Percentiles rank a stretch among this genome's conserved stretches.
Conservation (phyloP, 2,888 invertebrate genomes). For the Mesorhabditis sp. region DNA sequence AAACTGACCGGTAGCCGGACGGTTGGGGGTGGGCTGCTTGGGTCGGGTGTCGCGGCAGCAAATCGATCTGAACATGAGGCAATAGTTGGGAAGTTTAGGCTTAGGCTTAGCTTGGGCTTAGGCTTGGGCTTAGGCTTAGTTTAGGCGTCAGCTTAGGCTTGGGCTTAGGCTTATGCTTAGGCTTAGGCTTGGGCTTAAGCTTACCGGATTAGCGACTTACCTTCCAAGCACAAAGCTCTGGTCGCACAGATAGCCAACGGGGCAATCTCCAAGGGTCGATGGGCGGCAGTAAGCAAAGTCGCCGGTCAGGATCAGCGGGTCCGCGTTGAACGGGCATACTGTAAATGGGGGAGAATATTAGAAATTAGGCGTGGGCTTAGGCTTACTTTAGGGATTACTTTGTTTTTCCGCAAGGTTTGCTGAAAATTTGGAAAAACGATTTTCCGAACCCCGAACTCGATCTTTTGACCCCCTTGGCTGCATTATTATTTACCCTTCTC, state of each 20-base stretch:
- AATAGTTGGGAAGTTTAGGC: too few relatives aligned
- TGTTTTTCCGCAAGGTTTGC: too few relatives aligned
- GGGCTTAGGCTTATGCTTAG: too few relatives aligned
- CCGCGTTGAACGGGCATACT: constrained; percentile 54
- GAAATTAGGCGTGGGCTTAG: background rate
- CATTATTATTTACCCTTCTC: too few relatives aligned
- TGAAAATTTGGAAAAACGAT: too few relatives aligned
- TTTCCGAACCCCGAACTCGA: too few relatives aligned
- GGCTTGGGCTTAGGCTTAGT: too few relatives aligned
- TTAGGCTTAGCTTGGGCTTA: too few relatives aligned
- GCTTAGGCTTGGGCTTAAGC: too few relatives aligned
- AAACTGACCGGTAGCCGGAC: constrained; percentile 11
- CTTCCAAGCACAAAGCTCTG: constrained; percentile 48
- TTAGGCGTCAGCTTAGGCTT: too few relatives aligned
- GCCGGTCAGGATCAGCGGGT: constrained; percentile 44
- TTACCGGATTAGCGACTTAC: background rate
- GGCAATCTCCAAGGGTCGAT: constrained; percentile 47
- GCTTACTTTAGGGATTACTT: background rate
- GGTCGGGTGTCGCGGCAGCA: constrained; percentile 45
- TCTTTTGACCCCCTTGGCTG: too few relatives aligned
- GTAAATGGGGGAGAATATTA: constrained; percentile 16
- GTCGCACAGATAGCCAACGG: constrained; percentile 52
- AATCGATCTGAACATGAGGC: constrained; percentile 25
- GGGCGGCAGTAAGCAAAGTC: constrained; percentile 54
- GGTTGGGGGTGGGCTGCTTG: constrained; percentile 22